Evolutionary conservation across 2,888 invertebrate genomes (phyloP), one percentile per base, ranked within the genome.

Genomic region (Ormyrus rosae): DNA sequence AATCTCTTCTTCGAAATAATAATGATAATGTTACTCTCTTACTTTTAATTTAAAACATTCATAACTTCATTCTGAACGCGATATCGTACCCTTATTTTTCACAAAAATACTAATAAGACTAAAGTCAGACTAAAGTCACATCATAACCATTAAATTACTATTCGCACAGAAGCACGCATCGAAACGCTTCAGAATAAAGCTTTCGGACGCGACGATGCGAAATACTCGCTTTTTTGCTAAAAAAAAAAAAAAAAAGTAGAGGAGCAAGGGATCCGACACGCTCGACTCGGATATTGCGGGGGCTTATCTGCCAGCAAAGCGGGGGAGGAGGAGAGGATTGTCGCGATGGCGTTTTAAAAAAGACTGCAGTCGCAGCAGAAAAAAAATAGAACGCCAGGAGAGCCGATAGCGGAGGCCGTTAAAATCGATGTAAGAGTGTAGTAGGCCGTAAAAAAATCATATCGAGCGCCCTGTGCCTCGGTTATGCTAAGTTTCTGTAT

Each of bases 341-440:
- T 67, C 9, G 65, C 55, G 55, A 48, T n/a, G 64, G 71, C 68
- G 69, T 73, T 76, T 72, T 81, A 56, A 76, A 77, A 64, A 68
- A 72, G 67, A 77, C 76, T 76, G 80, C 72, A 76, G 80, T 81
- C 61, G 72, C 72, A 45, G 76, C 76, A 77, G 50, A 64, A 80
- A 80, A 79, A 13, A 72, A 77, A 60, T 55, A 13, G 45, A 71
- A 58, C 48, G 53, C 3, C 11, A 19, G 50, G 10, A 46, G 6
- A 6, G 13, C 46, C 60, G 63, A 56, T 78, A 64, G 34, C 46
- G 48, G n/a, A 50, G 45, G 13, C 70, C 67, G 63, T 80, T 75
- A 80, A 76, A 80, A 80, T 76, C 76, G 67, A 76, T 72, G 71
- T 68, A 72, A 76, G 75, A 64, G 75, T 10, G n/a, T 56, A 8